phyloP scores from a whole-genome alignment of 2,797 vertebrate species.

The Hybognathus amarus region DNA sequence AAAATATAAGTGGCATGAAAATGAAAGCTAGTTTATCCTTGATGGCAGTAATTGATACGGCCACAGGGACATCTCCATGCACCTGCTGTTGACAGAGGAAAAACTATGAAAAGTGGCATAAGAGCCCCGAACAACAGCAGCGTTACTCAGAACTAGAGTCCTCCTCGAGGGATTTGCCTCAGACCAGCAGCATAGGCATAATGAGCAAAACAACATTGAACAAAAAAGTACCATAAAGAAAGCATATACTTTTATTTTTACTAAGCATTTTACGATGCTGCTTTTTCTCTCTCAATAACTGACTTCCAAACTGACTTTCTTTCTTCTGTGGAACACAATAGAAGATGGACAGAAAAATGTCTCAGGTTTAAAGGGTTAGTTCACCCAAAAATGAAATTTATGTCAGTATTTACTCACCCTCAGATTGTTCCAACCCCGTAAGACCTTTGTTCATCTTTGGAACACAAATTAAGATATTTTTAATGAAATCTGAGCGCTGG shows the following conservation, averaged over 20 bases:
- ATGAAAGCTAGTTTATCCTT: conserved; percentile 7
- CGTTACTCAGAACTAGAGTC: conserved; percentile 35
- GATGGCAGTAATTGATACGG: conserved; percentile 24
- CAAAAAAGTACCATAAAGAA: conserved; percentile 9
- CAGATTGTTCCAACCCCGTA: no score
- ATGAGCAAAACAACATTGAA: conserved; percentile 20
- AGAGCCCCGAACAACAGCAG: conserved; percentile 5
- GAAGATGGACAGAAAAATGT: neutral
- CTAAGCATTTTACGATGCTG: neutral
- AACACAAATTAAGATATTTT: no score
- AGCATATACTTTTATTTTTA: neutral
- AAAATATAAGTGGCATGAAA: conserved; percentile 12
- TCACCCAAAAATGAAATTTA: no score
- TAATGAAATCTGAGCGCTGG: no score
- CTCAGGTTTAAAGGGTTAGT: no score
- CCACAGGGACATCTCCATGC: neutral
- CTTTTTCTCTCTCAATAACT: neutral
- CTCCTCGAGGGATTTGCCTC: conserved; percentile 25
- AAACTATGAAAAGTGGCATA: conserved; percentile 33
- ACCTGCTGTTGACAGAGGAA: conserved; percentile 40
- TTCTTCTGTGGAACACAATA: neutral
- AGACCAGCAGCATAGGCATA: conserved; percentile 24
- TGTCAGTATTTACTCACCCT: no score
- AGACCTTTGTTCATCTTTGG: no score
- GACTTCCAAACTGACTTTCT: neutral